phyloP scores from a whole-genome alignment of 1,140 invertebrate species.

The Sipha flava region DNA sequence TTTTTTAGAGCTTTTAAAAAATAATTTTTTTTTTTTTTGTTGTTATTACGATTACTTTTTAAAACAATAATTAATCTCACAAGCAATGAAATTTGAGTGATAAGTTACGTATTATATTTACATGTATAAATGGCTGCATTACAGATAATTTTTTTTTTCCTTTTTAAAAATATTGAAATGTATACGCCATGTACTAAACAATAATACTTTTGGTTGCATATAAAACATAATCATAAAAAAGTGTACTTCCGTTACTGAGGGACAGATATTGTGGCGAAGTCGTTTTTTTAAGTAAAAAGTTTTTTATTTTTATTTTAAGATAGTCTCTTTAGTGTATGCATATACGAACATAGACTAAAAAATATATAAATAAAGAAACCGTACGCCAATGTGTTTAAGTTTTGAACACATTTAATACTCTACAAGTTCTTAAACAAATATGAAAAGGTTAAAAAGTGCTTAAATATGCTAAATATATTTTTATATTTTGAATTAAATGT shows the following conservation, averaged over 20 bases:
- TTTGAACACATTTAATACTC: background rate
- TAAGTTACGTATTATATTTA: no score
- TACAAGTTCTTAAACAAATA: slow-evolving; percentile 1
- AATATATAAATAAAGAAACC: background rate
- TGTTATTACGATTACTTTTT: no score
- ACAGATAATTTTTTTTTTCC: background rate
- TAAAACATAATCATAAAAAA: slow-evolving; percentile 9
- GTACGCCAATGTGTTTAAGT: background rate
- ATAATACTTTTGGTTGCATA: slow-evolving; percentile 2
- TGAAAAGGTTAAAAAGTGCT: background rate
- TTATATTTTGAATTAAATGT: slow-evolving; percentile 9
- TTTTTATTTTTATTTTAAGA: background rate
- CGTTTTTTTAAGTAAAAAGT: background rate
- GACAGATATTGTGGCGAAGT: background rate
- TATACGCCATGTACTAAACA: background rate
- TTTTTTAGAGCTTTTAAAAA: no score
- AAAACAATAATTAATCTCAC: no score
- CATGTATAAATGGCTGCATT: no score
- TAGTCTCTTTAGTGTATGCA: background rate
- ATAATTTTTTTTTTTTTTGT: no score
- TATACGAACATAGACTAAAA: background rate
- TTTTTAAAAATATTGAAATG: background rate
- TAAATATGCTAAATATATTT: slow-evolving; percentile 10
- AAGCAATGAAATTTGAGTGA: no score
- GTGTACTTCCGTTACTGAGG: background rate